Evolutionary conservation across 2,888 invertebrate genomes (phyloP).

Genomic region (Synergus japonicus): DNA sequence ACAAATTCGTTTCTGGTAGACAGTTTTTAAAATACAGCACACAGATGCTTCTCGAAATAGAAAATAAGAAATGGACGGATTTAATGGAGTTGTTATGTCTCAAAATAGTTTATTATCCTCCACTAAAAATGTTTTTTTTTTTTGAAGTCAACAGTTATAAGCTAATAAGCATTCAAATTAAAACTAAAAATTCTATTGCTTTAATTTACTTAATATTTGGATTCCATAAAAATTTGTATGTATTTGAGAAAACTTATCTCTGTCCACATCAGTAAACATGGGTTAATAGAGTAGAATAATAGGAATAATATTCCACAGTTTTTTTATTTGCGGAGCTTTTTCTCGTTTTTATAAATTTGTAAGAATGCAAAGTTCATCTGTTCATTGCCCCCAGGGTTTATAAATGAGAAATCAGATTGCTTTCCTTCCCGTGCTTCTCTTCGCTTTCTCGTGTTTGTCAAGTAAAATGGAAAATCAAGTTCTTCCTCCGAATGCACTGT

Average conservation of each 20-base stretch:
- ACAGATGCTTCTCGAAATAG: background rate
- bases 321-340: background rate
- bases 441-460: constrained; percentile 26
- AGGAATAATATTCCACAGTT: background rate
- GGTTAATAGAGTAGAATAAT: constrained; percentile 1
- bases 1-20: background rate
- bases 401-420: constrained; percentile 37
- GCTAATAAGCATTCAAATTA: no score
- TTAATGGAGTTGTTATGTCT: background rate
- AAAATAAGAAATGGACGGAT: background rate
- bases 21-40: background rate
- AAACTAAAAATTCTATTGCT: no score
- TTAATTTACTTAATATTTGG: no score
- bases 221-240: background rate
- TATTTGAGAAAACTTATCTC: background rate
- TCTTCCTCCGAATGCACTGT: constrained; percentile 5
- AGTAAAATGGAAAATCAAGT: constrained; percentile 26
- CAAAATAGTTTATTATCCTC: background rate
- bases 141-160: no score
- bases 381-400: constrained; percentile 19
- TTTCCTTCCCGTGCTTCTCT: constrained; percentile 7
- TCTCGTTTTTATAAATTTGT: constrained; percentile 15
- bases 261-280: background rate
- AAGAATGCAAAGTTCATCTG: constrained; percentile 30
- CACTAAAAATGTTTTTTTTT: no score